Evolutionary conservation across 2,888 invertebrate genomes (phyloP).

Genomic region (Tipula lateralis): DNA sequence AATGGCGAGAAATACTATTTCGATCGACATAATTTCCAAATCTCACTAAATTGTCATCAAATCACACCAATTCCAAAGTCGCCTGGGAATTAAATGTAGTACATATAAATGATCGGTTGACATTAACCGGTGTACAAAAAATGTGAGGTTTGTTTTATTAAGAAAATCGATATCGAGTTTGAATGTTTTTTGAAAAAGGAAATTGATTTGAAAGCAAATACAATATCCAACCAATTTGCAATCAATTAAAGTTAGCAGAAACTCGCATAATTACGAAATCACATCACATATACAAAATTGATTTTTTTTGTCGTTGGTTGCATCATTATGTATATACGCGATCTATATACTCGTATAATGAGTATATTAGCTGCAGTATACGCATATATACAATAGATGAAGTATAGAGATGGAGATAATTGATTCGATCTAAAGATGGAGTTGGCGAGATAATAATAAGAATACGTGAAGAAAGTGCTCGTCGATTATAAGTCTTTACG

Average conservation of each 20-base stretch:
- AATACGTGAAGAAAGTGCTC: slow-evolving; percentile 11
- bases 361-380: not conserved
- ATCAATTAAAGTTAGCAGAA: not conserved
- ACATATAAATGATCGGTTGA: not conserved
- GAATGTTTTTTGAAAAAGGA: not conserved
- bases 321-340: not conserved
- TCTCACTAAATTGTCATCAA: not conserved
- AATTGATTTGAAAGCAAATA: not conserved
- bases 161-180: not conserved
- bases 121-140: not conserved
- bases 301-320: not conserved
- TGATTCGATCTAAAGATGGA: slow-evolving; percentile 11
- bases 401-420: not conserved
- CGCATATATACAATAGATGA: slow-evolving; percentile 4
- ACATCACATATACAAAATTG: not conserved
- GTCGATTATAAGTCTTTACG: not conserved
- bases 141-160: not conserved
- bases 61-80: not conserved
- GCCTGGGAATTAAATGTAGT: not conserved
- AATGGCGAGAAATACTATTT: not conserved
- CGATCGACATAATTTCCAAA: not conserved
- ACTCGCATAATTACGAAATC: not conserved
- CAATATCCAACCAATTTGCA: not conserved
- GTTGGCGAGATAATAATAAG: slow-evolving; percentile 9
- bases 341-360: not conserved